Base-by-base conservation (phyloP, 2,113 vertebrate species). In the Heterocephalus glaber region DNA sequence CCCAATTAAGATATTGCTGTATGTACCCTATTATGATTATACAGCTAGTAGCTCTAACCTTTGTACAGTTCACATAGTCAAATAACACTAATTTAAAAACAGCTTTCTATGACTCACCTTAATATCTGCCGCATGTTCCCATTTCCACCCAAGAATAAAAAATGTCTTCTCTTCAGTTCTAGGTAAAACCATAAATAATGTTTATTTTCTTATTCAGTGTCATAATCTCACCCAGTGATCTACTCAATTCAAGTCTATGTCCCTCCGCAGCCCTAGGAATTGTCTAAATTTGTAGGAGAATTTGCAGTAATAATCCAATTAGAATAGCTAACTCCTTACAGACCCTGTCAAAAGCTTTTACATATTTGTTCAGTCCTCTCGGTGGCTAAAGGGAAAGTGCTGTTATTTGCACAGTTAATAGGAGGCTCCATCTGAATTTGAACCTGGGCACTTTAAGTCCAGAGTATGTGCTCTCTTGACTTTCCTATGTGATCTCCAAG, bases 291-390 rank as follows among this genome's bases (percentile, higher is more conserved):
- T 96, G 13, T 49, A 86, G 30, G 33, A 20, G 19, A 68, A 68
- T 95, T 95, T 66, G 6, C 11, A 72, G 16, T 89, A 89, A 91
- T 66, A 74, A 28, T 16, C 56, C 77, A 96, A 87, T 93, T 88
- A 92, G 58, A 86, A 77, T 20, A 95, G 65, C 56, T 90, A 89
- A 84, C 58, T 66, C 54, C 86, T 91, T 92, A 92, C 19, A 89
- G 58, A 7, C 17, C 30, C 47, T 84, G 20, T 77, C 77, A 92
- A 84, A 85, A 65, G 41, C 30, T 72, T 81, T 91, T 76, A n/a
- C 35, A 10, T 90, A 70, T 90, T 82, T 95, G 41, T 92, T 86
- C 24, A 79, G 63, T 47, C 38, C 49, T 93, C 5, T 33, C 26
- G 84, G 49, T 74, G 76, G 52, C 20, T 38, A 16, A 58, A 3